phyloP scores from a whole-genome alignment of 2,113 vertebrate species.

The Balaenoptera acutorostrata region DNA sequence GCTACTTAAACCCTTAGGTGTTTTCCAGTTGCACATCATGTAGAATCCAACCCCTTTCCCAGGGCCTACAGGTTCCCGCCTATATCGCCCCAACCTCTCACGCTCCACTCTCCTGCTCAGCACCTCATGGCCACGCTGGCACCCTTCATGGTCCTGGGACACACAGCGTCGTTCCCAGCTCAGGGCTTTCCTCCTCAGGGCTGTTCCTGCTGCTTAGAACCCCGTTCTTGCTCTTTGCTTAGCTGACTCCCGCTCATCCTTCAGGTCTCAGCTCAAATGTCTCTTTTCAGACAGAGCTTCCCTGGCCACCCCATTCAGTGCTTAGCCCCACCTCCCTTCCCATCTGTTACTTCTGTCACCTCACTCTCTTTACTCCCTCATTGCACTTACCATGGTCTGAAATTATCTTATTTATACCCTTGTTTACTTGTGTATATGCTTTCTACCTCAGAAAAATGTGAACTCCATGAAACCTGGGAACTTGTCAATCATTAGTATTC shows the following conservation, averaged over 20 bases:
- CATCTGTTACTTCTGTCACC: neutral
- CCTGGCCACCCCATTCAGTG: neutral
- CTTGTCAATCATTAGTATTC: neutral
- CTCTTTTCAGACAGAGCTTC: neutral
- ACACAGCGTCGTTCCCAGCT: neutral
- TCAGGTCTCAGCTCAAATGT: neutral
- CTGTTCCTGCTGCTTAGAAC: neutral
- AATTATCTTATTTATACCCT: neutral
- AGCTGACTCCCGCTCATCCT: neutral
- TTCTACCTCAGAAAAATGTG: neutral
- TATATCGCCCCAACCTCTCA: neutral
- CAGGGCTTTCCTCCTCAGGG: neutral
- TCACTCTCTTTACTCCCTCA: neutral
- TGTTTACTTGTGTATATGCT: neutral
- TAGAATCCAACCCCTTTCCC: neutral
- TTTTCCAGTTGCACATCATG: neutral
- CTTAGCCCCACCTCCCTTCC: too few relatives aligned
- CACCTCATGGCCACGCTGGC: accelerated
- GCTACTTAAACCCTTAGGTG: neutral
- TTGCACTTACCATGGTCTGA: neutral
- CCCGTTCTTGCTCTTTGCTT: neutral
- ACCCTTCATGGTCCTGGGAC: neutral
- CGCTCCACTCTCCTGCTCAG: neutral
- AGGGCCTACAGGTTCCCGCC: neutral
- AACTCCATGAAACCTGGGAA: neutral